Evolutionary conservation across 2,113 vertebrate species (phyloP), one percentile per base, ranked within the genome.

Genomic region (Neodon shergylaensis): DNA sequence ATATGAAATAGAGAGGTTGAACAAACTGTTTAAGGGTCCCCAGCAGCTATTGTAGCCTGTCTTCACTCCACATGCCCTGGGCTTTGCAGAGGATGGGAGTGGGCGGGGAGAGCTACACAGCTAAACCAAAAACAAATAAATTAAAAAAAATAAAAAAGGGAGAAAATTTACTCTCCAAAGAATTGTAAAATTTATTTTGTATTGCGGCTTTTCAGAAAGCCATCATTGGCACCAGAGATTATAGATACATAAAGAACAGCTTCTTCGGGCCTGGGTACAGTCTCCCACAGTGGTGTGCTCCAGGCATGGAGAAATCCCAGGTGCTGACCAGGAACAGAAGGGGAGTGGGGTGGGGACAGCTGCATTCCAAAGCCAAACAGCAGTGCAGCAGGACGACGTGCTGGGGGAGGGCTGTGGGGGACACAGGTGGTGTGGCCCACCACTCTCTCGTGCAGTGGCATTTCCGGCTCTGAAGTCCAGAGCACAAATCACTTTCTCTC

Each of bases 141-240:
- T 21, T 54, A 17, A 54, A 21, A 21, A 19, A 19, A 58, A 58
- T 58, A 21, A 58, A 58, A 24, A 93, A 31, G 0, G 3, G 88
- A 96, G 97, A 97, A 93, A 97, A 96, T 96, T 96, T 76, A 68
- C 98, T 98, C 98, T 98, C 98, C 98, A 98, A 98, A 98, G 98
- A 98, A 98, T 97, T 98, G 98, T 98, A 98, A 99, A 98, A 98
- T 99, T 99, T 99, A 99, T 99, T 99, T 98, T 98, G 93, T 98
- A 98, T 98, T 98, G 98, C 98, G 98, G 98, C 98, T 98, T 98
- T 95, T 98, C 98, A 98, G 97, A 98, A 98, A 95, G 98, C 97
- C 98, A 96, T 98, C 98, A 98, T 97, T 97, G 98, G 98, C 98
- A 98, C 98, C 97, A 98, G 95, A 0, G 87, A 97, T 98, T 98